These are phyloP conservation scores for Pelmatolapia mariae DNA, from an alignment of 2,113 vertebrate species.

Conservation along the genomic window DNA sequence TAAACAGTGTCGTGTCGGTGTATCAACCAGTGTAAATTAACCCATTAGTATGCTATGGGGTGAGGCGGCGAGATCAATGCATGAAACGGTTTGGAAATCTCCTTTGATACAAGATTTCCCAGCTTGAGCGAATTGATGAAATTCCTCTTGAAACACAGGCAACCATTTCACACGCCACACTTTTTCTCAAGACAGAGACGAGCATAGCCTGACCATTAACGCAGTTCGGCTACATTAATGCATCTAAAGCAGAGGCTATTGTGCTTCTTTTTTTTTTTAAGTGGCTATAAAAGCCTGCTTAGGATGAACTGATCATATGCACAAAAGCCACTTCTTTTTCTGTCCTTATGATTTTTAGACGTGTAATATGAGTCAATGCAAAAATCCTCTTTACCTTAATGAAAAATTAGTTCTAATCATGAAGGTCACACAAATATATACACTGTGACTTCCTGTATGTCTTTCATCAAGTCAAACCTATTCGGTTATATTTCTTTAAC, in stretches of 20 bases:
- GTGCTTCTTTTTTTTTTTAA: neutral
- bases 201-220: slow-evolving; percentile 15
- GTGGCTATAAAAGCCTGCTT: neutral
- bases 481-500: neutral
- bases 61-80: slow-evolving; percentile 61
- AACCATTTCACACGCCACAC: slow-evolving; percentile 60
- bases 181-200: slow-evolving; percentile 38
- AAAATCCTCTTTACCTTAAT: neutral
- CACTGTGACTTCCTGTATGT: neutral
- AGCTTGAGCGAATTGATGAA: slow-evolving; percentile 68
- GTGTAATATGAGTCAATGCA: neutral
- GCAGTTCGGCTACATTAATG: neutral
- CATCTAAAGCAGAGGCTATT: neutral
- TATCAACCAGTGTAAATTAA: slow-evolving; percentile 65
- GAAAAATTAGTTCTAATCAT: neutral
- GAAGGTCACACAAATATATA: neutral
- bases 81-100: slow-evolving; percentile 70
- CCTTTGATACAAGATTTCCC: slow-evolving; percentile 73
- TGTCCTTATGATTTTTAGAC: neutral
- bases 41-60: slow-evolving; percentile 66
- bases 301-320: neutral
- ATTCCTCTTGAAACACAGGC: slow-evolving; percentile 68
- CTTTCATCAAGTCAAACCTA: neutral
- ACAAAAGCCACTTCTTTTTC: neutral
- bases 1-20: slow-evolving; percentile 56